Evolutionary conservation across 2,113 vertebrate genomes (phyloP).

Genomic region (Chaetodon trifascialis): DNA sequence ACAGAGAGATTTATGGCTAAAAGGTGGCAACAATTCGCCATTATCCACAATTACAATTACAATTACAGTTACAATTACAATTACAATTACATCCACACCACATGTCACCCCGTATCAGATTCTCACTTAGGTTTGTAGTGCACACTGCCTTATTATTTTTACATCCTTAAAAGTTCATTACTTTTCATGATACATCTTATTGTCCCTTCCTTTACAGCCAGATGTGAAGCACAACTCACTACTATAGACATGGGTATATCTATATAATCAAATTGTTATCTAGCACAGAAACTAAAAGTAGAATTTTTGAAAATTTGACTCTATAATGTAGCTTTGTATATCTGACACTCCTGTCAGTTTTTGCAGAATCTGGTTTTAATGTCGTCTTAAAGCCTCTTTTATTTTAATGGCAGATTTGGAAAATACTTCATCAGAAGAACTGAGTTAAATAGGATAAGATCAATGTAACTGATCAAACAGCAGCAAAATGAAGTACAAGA

Average conservation of each 20-base stretch:
- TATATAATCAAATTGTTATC: neutral
- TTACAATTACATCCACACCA: too few relatives aligned
- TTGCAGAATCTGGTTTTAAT: neutral
- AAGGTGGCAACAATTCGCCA: neutral
- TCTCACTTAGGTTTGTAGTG: neutral
- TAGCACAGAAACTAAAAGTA: neutral
- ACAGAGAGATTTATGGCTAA: neutral
- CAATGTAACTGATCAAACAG: neutral
- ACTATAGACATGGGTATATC: neutral
- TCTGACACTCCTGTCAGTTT: neutral
- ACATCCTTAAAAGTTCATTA: conserved; percentile 1
- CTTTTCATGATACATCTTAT: neutral
- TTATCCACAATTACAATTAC: too few relatives aligned
- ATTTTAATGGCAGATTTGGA: too few relatives aligned
- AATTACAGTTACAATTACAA: too few relatives aligned
- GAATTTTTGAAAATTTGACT: neutral
- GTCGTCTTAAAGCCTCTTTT: neutral
- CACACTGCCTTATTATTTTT: neutral
- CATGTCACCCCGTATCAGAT: neutral
- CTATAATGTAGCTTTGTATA: neutral
- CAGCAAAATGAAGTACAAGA: neutral
- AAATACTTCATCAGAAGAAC: neutral
- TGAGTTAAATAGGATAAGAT: neutral
- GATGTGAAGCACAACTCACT: neutral
- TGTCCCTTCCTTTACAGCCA: neutral